Conservation (phyloP, 2,888 invertebrate genomes). For the Tortricodes alternella region DNA sequence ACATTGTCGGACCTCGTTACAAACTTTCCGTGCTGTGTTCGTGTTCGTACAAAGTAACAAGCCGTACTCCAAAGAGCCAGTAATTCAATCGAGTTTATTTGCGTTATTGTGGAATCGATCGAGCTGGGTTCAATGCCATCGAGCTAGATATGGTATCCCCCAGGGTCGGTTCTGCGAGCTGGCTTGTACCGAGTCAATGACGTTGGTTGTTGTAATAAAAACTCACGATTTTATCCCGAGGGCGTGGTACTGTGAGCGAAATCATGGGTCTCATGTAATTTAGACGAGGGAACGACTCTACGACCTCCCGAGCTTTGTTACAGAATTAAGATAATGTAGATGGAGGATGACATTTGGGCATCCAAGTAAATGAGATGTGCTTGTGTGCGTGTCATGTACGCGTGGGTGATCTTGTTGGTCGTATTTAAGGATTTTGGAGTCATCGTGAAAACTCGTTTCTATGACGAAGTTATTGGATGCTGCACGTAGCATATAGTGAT, state of each 20-base stretch:
- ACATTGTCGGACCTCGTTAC: conserved; percentile 2
- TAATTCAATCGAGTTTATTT: background rate
- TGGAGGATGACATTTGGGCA: background rate
- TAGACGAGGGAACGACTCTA: conserved; percentile 3
- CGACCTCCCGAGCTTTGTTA: conserved; percentile 1
- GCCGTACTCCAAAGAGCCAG: background rate
- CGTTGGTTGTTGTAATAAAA: conserved; percentile 15
- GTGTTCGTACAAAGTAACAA: background rate
- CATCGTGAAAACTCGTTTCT: too few relatives aligned
- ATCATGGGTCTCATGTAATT: conserved; percentile 4
- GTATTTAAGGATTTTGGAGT: too few relatives aligned
- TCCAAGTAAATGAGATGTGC: background rate
- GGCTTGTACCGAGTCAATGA: conserved; percentile 1
- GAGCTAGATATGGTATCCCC: background rate
- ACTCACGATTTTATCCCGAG: conserved; percentile 4
- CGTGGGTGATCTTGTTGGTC: too few relatives aligned
- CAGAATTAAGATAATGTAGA: conserved; percentile 3
- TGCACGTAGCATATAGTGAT: too few relatives aligned
- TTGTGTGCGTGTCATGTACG: too few relatives aligned
- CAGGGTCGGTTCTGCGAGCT: background rate
- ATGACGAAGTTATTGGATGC: too few relatives aligned
- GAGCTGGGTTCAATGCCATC: background rate
- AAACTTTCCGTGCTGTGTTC: background rate
- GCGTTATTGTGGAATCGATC: background rate
- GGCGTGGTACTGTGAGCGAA: background rate